Evolutionary conservation across 2,113 vertebrate species (phyloP), one percentile per base, ranked within the genome.

Genomic region (Callaeas wilsoni): DNA sequence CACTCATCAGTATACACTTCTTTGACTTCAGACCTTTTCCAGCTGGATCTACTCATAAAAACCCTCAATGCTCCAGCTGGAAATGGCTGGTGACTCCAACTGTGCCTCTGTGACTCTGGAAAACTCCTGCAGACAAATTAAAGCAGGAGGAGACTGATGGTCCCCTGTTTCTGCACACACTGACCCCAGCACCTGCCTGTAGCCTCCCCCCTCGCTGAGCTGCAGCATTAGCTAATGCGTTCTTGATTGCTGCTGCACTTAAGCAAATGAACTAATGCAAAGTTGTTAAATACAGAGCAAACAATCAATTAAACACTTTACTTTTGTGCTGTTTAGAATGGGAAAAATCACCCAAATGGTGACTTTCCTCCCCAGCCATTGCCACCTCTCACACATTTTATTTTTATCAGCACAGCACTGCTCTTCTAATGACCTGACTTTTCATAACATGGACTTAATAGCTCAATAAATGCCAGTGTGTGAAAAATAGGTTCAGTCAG

Each of bases 301-400:
- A 96, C 71, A 94, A 87, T 96, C 97, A 96, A 97, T 95, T 95
- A 95, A 87, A 77, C 46, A 84, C 49, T 75, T 93, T 76, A 57
- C 71, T 95, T 95, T 86, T 69, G 19, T 84, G 53, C 33, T 82
- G 33, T 79, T 89, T 89, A 50, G 18, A 85, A 87, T 39, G 57
- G 32, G 25, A 86, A 79, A 78, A 84, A 88, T 62, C 87, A 87
- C 41, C 12, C 9, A 77, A 77, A 94, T 77, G 53, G 30, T 80
- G 75, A 20, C 41, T 77, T 90, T 88, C 21, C 6, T 92, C 18
- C 59, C 26, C 55, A 94, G 56, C 16, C 59, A 16, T 74, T 91
- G 62, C 62, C 69, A 69, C 27, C 35, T 79, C 62, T 77, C 53
- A 64, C 30, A 19, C 33, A 22, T 62, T 92, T 86, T 81, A 50